Base-by-base conservation (phyloP, 2,113 vertebrate species). In the Sturnira hondurensis region DNA sequence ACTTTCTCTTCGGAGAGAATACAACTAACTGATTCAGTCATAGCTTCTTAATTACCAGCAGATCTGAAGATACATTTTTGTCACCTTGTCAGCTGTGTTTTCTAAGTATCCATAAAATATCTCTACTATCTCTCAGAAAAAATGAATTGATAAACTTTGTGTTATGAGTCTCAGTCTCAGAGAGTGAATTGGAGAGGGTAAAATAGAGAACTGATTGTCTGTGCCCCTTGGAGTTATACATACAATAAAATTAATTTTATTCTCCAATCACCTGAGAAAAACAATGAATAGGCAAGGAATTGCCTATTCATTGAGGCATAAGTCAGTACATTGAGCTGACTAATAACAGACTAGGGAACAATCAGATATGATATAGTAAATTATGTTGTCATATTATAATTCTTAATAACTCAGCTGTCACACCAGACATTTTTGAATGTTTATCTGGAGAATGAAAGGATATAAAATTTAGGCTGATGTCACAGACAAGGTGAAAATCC, bases 341-440 rank as follows among this genome's bases (percentile, higher is more conserved):
- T 95, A 87, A 95, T 91, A 94, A 91, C n/a, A 96, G 71, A n/a
- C 70, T 45, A 33, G 91, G 95, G 87, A 93, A 71, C 70, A 73
- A 58, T 89, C 87, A 77, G 87, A 74, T 41, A 81, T 67, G 20
- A 4, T 41, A 45, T 28, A 84, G 83, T 92, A 87, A 93, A 85
- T 93, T 85, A 71, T 31, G 88, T 85, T 91, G 77, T 88, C 95
- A 45, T 84, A 58, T 28, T 81, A 45, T 93, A 61, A 94, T 91
- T 96, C 94, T 88, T 95, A 82, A 81, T 93, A 89, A 95, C 77
- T 90, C 67, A 74, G 71, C 85, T 94, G 81, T 97, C 97, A 70
- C 71, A 90, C 50, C 10, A 82, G 80, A 77, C 47, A 12, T 36
- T 58, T 87, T 58, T 36, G 33, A 16, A 14, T 84, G 47, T 96